phyloP scores from a whole-genome alignment of 1,140 invertebrate genomes.

The Zaprionus camerounensis region DNA sequence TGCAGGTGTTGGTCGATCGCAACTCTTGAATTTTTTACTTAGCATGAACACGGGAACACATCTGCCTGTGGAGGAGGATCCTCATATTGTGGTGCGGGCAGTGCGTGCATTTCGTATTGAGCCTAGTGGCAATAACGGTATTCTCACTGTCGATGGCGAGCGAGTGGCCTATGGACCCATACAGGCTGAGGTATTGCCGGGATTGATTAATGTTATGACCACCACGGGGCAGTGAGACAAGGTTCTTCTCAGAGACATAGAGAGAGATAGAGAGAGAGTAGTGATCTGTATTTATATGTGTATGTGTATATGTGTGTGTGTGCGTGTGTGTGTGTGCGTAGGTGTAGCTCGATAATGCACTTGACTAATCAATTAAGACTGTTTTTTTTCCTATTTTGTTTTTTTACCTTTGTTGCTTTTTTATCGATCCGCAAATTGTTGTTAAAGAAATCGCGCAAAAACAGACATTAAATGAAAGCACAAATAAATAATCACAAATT shows the following conservation, averaged over 20 bases:
- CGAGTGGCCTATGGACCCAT: conserved; percentile 92
- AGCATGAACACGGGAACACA: conserved; percentile 91
- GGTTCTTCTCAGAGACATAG: neutral
- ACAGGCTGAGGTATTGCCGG: conserved; percentile 95
- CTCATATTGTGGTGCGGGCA: conserved; percentile 89
- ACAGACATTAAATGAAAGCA: conserved; percentile 30
- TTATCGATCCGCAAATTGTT: conserved; percentile 37
- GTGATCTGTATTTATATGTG: neutral
- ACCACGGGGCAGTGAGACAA: conserved; percentile 42
- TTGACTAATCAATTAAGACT: conserved; percentile 39
- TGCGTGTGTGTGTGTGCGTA: neutral
- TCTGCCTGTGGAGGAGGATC: conserved; percentile 85
- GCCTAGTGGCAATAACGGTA: conserved; percentile 88
- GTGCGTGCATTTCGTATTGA: conserved; percentile 95
- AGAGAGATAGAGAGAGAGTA: neutral
- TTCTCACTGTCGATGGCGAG: conserved; percentile 96
- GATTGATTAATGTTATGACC: conserved; percentile 90
- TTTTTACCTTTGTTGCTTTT: conserved; percentile 23
- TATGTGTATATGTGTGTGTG: neutral
- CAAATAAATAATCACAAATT: conserved; percentile 8
- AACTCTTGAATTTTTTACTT: conserved; percentile 91
- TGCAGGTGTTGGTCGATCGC: conserved; percentile 89
- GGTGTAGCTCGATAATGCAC: conserved; percentile 17
- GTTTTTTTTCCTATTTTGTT: conserved; percentile 25
- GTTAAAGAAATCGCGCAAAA: conserved; percentile 15